Percentiles rank a stretch among this genome's conserved stretches.
These are phyloP conservation scores for Agrochola litura DNA, from an alignment of 2,888 invertebrate genomes.

Conservation along the genomic window DNA sequence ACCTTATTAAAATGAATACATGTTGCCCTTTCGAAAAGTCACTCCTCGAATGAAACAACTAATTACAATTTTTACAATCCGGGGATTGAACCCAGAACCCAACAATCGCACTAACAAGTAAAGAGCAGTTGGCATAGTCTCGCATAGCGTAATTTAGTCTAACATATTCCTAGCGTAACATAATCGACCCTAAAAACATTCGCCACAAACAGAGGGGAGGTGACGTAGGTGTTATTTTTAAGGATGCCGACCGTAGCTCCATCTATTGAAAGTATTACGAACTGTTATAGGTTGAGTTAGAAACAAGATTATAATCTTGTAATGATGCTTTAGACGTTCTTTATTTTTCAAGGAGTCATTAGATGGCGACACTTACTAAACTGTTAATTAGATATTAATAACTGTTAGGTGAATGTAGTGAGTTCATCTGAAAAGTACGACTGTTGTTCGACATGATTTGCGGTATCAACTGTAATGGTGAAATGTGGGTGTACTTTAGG, in stretches of 20 bases:
- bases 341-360: neutral
- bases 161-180: neutral
- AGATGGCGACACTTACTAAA: slow-evolving; percentile 37
- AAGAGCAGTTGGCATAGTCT: neutral
- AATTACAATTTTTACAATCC: neutral
- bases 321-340: neutral
- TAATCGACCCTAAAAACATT: neutral
- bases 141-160: neutral
- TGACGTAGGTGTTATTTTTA: neutral
- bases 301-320: slow-evolving; percentile 21
- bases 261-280: slow-evolving; percentile 14
- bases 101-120: neutral
- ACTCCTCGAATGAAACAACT: neutral
- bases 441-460: neutral
- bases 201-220: neutral
- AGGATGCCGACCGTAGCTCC: slow-evolving; percentile 1
- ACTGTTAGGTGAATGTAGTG: neutral
- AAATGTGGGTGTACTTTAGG: neutral
- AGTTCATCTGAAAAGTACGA: neutral
- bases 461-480: neutral
- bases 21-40: neutral
- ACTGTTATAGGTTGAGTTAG: neutral
- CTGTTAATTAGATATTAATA: neutral
- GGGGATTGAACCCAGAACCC: neutral
- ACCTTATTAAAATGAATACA: neutral